phyloP scores from a whole-genome alignment of 2,797 vertebrate genomes.

The Tamandua tetradactyla region DNA sequence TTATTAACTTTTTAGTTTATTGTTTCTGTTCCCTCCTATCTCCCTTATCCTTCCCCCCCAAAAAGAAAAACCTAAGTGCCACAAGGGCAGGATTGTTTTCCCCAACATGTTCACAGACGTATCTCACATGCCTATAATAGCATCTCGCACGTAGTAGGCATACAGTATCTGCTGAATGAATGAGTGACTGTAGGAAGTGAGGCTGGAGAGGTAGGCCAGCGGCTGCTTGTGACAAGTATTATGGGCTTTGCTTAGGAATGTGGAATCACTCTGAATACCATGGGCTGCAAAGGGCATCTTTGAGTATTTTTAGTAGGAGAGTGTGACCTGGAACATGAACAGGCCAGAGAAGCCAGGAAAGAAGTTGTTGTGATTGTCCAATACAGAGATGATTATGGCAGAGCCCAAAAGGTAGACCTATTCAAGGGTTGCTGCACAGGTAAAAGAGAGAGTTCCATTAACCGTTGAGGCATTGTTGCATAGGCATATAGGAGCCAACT shows the following conservation, averaged over 20 bases:
- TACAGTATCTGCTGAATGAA: background rate
- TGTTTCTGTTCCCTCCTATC: background rate
- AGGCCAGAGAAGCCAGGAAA: background rate
- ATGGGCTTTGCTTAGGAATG: background rate
- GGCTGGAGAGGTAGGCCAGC: background rate
- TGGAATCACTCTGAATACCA: background rate
- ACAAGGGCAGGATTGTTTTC: background rate
- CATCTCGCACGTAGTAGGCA: background rate
- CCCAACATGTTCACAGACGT: background rate
- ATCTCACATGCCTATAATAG: background rate
- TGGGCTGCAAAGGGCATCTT: background rate
- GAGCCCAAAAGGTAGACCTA: background rate
- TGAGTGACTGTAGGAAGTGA: background rate
- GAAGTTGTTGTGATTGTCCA: background rate
- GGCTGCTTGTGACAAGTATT: background rate
- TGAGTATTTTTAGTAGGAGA: background rate
- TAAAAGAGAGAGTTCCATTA: background rate
- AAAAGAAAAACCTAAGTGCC: background rate
- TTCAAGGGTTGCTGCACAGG: background rate
- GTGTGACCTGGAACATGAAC: background rate
- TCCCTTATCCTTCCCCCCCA: background rate
- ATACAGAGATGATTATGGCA: background rate
- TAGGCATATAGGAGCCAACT: background rate
- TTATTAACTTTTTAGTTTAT: background rate
- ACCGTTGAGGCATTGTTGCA: accelerated